phyloP scores from a whole-genome alignment of 2,797 vertebrate genomes.

The Malacoctenus gilli region DNA sequence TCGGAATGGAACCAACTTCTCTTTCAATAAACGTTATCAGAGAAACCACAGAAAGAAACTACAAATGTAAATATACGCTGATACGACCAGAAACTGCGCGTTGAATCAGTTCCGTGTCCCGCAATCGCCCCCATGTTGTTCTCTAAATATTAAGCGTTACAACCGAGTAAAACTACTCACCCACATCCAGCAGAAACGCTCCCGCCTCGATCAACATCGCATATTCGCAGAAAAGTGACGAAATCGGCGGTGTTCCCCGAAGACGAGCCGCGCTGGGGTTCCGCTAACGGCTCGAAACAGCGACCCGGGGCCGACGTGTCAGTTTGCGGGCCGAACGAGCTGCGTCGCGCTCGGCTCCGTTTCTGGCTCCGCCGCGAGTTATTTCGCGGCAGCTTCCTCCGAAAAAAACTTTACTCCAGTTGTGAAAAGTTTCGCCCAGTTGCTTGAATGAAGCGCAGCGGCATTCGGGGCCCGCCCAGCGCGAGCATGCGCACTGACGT shows the following conservation, averaged over 20 bases:
- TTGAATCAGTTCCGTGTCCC: neutral
- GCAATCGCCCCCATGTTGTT: neutral
- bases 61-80: neutral
- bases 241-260: too few species aligned
- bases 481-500: slow-evolving; percentile 31
- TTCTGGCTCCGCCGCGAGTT: too few species aligned
- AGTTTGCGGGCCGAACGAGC: too few species aligned
- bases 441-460: neutral
- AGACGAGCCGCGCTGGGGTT: too few species aligned
- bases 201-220: slow-evolving; percentile 19
- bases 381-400: too few species aligned
- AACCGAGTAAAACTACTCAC: slow-evolving; percentile 35
- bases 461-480: slow-evolving; percentile 62
- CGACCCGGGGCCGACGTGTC: too few species aligned
- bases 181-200: neutral
- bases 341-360: too few species aligned
- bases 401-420: slow-evolving; percentile 62
- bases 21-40: too few species aligned
- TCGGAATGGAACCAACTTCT: accelerated
- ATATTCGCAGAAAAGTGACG: slow-evolving; percentile 14
- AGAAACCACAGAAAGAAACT: neutral
- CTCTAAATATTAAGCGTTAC: neutral
- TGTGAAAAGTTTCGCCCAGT: slow-evolving; percentile 46
- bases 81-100: neutral
- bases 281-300: too few species aligned